These are phyloP conservation scores for Nothocercus nigrocapillus DNA, from an alignment of 2,113 vertebrate genomes.

Conservation along the genomic window DNA sequence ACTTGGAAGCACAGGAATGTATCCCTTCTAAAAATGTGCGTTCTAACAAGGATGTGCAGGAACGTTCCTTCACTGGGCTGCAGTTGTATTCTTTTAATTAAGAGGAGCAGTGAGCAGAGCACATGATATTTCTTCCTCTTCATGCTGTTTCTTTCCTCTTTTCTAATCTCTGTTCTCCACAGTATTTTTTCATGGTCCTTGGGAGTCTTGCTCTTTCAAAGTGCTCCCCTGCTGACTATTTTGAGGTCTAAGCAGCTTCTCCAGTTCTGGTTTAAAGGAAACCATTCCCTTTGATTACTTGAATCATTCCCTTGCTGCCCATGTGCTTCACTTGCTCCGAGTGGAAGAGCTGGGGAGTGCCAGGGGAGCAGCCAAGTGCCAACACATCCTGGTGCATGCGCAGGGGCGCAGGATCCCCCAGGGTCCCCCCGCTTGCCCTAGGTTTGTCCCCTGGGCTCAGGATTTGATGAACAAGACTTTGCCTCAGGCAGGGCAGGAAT, in stretches of 20 bases:
- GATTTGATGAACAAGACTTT: rapidly evolving
- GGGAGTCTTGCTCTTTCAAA: slow-evolving; percentile 35
- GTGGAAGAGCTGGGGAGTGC: not conserved
- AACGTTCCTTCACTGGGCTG: not conserved
- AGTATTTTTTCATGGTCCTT: slow-evolving; percentile 8
- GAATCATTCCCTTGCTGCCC: not conserved
- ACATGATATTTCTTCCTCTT: slow-evolving; percentile 16
- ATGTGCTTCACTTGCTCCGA: not conserved
- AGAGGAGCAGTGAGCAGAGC: slow-evolving; percentile 15
- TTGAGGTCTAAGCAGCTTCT: slow-evolving; percentile 20
- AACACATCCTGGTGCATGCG: not conserved
- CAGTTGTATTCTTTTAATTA: slow-evolving; percentile 34
- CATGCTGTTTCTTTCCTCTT: slow-evolving; percentile 45
- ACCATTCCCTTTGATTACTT: slow-evolving; percentile 9
- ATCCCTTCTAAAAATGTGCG: not conserved
- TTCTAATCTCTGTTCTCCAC: slow-evolving; percentile 19
- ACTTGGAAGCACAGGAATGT: not conserved
- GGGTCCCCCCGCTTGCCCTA: rapidly evolving
- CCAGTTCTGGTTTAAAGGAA: not conserved
- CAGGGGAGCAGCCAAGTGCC: not conserved
- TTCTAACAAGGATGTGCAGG: not conserved
- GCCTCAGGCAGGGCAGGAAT: not conserved
- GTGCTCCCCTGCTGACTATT: slow-evolving; percentile 29
- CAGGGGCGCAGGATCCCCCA: not conserved
- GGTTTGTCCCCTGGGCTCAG: rapidly evolving